Evolutionary conservation across 1,140 invertebrate genomes (phyloP).

Genomic region (Carcinoscorpius rotundicauda): DNA sequence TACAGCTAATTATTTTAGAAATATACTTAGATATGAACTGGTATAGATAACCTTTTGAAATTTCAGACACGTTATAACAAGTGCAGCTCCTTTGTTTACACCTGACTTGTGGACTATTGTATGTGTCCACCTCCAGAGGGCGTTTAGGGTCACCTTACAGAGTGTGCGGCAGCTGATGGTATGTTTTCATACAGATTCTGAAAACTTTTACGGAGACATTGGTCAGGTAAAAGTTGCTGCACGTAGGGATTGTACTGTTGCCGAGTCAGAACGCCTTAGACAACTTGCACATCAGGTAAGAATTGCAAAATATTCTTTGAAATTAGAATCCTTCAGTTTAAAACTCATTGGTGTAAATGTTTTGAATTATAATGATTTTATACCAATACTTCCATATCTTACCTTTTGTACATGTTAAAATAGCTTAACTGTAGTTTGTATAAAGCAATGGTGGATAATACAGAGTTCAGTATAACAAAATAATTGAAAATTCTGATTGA

Average conservation of each 20-base stretch:
- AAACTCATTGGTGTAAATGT: too few species aligned
- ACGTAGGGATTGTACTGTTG: slow-evolving; percentile 62
- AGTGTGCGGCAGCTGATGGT: slow-evolving; percentile 70
- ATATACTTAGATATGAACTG: background rate
- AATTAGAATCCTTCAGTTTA: slow-evolving; percentile 1
- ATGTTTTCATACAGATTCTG: slow-evolving; percentile 74
- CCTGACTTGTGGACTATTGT: slow-evolving; percentile 72
- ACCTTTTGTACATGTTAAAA: too few species aligned
- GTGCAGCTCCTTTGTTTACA: slow-evolving; percentile 63
- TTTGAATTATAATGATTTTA: too few species aligned
- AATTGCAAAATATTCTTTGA: background rate
- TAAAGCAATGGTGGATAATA: too few species aligned
- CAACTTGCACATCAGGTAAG: slow-evolving; percentile 70
- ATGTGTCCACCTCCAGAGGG: slow-evolving; percentile 59
- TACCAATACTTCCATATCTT: too few species aligned
- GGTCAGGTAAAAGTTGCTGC: slow-evolving; percentile 88
- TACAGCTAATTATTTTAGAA: too few species aligned
- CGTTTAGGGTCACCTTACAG: slow-evolving; percentile 66
- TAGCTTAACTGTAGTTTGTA: too few species aligned
- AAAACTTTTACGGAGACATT: slow-evolving; percentile 83
- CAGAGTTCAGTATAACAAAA: too few species aligned
- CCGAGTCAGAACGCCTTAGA: slow-evolving; percentile 64
- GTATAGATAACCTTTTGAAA: slow-evolving; percentile 10
- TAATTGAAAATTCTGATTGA: too few species aligned
- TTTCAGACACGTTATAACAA: slow-evolving; percentile 64